Percentiles rank a stretch among this genome's conserved stretches.
Evolutionary conservation across 2,797 vertebrate genomes (phyloP).

Genomic region (Nasua narica): DNA sequence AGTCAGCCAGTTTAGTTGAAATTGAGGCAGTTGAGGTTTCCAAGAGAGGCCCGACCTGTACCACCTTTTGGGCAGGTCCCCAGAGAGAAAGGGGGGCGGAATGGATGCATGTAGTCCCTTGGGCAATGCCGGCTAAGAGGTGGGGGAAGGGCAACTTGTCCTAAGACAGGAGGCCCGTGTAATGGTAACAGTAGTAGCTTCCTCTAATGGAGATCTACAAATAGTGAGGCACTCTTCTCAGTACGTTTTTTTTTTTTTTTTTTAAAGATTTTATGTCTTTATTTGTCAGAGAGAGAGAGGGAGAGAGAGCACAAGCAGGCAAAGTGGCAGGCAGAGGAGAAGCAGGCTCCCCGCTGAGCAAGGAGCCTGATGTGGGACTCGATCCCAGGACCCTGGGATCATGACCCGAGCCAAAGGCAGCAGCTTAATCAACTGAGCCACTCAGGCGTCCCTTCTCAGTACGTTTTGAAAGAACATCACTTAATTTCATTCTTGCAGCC

Average conservation of each 20-base stretch:
- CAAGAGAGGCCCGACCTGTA: neutral
- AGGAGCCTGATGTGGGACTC: no score
- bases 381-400: no score
- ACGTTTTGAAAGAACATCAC: neutral
- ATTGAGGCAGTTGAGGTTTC: neutral
- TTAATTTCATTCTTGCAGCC: conserved; percentile 8
- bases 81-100: neutral
- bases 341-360: no score
- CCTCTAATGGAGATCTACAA: neutral
- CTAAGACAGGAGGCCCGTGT: neutral
- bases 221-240: neutral
- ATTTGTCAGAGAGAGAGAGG: no score
- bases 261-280: no score
- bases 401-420: no score
- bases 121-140: neutral
- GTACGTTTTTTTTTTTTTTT: conserved; percentile 2
- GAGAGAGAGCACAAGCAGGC: no score
- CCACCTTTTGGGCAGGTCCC: neutral
- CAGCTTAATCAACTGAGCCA: no score
- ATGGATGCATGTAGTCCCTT: neutral
- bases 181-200: neutral
- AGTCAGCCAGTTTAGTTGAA: neutral
- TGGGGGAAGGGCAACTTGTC: neutral
- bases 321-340: no score
- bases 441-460: neutral